Evolutionary conservation across 2,888 invertebrate species (phyloP).

Genomic region (Lasius platythorax): DNA sequence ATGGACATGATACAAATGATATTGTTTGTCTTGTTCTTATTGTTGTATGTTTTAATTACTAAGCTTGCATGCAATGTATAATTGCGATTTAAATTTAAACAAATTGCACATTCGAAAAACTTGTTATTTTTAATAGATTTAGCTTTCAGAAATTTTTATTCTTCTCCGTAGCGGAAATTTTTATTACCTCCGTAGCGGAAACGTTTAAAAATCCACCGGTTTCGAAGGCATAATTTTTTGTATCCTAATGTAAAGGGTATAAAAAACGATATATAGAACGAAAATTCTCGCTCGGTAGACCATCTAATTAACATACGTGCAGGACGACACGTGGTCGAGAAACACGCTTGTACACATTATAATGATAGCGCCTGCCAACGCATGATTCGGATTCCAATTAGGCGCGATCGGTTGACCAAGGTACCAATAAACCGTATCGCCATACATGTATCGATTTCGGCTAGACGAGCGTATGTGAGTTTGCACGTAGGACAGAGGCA

Average conservation of each 20-base stretch:
- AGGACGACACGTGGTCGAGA: constrained; percentile 31
- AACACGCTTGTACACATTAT: constrained; percentile 11
- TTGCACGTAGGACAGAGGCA: not conserved
- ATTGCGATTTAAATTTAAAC: too few species aligned
- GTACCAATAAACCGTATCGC: constrained; percentile 56
- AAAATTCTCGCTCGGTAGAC: constrained; percentile 1
- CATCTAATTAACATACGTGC: constrained; percentile 54
- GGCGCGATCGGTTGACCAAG: constrained; percentile 63
- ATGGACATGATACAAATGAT: too few species aligned
- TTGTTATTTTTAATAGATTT: too few species aligned
- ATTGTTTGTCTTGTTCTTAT: too few species aligned
- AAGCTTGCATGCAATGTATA: too few species aligned
- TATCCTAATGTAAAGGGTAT: not conserved
- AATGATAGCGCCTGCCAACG: constrained; percentile 32
- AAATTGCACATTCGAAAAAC: too few species aligned
- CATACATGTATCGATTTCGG: constrained; percentile 55
- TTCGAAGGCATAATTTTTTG: not conserved
- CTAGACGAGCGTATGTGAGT: constrained; percentile 3
- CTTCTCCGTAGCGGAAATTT: too few species aligned
- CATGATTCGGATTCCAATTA: constrained; percentile 65
- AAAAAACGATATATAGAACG: not conserved
- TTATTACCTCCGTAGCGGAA: too few species aligned
- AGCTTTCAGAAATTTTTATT: too few species aligned
- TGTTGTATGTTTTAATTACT: too few species aligned
- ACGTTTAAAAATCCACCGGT: too few species aligned